Conservation (phyloP, 1,140 invertebrate genomes). For the Popillia japonica region DNA sequence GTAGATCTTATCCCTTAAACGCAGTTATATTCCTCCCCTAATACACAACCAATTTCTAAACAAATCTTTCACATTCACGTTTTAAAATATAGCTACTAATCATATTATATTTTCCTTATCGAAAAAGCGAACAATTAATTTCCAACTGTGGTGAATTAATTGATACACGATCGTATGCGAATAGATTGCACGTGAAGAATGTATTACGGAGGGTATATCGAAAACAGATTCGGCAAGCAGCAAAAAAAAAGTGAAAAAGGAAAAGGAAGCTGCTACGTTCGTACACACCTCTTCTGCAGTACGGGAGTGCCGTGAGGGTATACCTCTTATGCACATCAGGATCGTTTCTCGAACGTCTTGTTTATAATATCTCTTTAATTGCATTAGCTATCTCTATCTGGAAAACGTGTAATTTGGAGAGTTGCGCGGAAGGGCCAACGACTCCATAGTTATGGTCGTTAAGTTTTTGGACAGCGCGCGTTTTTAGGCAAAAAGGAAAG, state of each 20-base stretch:
- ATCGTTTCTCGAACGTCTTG: conserved; percentile 32
- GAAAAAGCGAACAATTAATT: neutral
- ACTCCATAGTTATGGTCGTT: conserved; percentile 34
- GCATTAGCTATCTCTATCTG: conserved; percentile 39
- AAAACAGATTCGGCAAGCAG: conserved; percentile 14
- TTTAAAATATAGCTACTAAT: neutral
- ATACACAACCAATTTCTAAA: too few species aligned
- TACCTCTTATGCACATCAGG: conserved; percentile 4
- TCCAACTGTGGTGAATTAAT: neutral
- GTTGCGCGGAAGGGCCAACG: conserved; percentile 24
- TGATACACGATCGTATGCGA: neutral
- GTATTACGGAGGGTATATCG: neutral
- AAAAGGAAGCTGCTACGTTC: neutral
- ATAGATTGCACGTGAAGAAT: conserved; percentile 1
- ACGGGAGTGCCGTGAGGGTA: conserved; percentile 17
- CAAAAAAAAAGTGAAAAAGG: neutral
- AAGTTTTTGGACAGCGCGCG: conserved; percentile 33
- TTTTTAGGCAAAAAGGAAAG: conserved; percentile 35
- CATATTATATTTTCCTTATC: neutral
- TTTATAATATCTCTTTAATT: conserved; percentile 39
- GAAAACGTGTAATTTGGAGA: conserved; percentile 35
- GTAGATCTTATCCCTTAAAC: too few species aligned
- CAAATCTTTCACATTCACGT: too few species aligned
- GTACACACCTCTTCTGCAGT: neutral
- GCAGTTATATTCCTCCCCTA: neutral